Conservation (phyloP, 2,797 vertebrate genomes). For the Myotis vivesi region DNA sequence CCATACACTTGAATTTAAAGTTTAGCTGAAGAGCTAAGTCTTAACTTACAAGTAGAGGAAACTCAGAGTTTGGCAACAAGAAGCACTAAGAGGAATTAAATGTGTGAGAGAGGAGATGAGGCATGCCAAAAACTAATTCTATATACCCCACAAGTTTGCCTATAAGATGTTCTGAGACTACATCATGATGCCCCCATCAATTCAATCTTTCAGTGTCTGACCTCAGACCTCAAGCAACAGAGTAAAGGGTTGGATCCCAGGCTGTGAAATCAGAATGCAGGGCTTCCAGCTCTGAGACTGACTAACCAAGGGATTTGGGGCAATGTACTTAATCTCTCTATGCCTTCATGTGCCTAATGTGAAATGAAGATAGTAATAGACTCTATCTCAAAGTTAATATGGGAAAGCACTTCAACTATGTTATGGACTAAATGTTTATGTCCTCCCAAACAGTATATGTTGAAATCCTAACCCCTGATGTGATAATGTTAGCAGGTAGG, state of each 20-base stretch:
- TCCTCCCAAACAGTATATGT: background rate
- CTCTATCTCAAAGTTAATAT: constrained; percentile 18
- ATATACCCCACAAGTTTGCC: background rate
- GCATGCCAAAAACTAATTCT: constrained; percentile 29
- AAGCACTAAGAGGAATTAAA: constrained; percentile 26
- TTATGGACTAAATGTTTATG: background rate
- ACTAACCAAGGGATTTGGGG: background rate
- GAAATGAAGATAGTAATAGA: background rate
- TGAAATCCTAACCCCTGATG: background rate
- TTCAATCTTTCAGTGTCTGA: background rate
- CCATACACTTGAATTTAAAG: background rate
- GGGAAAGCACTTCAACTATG: background rate
- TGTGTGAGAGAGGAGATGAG: background rate
- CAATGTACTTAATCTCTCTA: background rate
- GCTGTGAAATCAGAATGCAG: constrained; percentile 3
- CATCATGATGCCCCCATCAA: background rate
- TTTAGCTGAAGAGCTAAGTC: constrained; percentile 8
- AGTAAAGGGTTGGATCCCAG: background rate
- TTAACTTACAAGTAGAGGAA: constrained; percentile 19
- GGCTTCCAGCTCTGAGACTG: constrained; percentile 1
- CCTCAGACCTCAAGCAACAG: background rate
- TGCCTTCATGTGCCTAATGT: background rate
- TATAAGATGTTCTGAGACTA: constrained; percentile 11
- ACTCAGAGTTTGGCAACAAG: background rate
- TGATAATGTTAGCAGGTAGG: background rate